Percentiles rank a stretch among this genome's conserved stretches.
These are phyloP conservation scores for Schizaphis graminum DNA, from an alignment of 2,888 invertebrate species.

Conservation along the genomic window DNA sequence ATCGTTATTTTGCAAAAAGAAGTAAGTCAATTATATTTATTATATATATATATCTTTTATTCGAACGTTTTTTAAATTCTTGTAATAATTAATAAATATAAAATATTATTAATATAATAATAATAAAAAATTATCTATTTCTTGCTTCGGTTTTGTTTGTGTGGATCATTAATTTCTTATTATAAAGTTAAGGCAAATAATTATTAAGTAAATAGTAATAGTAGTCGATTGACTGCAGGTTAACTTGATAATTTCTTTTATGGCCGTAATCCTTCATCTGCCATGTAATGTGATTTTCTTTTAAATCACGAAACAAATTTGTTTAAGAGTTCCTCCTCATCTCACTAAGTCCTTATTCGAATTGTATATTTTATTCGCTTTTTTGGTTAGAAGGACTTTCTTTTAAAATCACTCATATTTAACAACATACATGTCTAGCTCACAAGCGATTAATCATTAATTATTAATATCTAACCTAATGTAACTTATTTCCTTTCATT, in stretches of 20 bases:
- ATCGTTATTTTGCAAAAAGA: neutral
- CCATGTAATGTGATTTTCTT: neutral
- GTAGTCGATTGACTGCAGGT: no score
- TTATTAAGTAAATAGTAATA: neutral
- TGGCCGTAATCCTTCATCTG: neutral
- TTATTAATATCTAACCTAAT: neutral
- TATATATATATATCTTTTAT: neutral
- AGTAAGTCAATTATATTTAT: neutral
- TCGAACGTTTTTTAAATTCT: neutral
- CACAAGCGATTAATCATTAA: neutral
- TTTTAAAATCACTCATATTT: neutral
- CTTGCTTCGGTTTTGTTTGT: neutral
- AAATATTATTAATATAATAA: neutral
- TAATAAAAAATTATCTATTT: neutral
- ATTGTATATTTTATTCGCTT: neutral
- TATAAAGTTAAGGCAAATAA: neutral
- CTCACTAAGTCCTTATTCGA: neutral
- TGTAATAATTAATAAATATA: no score
- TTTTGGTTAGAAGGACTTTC: neutral
- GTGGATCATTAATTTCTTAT: neutral
- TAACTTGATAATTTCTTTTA: no score
- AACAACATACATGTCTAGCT: neutral
- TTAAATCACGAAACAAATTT: neutral
- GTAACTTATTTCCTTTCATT: neutral
- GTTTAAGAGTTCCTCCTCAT: neutral